Evolutionary conservation across 2,113 vertebrate genomes (phyloP), one percentile per base, ranked within the genome.

Genomic region (Apeltes quadracus): DNA sequence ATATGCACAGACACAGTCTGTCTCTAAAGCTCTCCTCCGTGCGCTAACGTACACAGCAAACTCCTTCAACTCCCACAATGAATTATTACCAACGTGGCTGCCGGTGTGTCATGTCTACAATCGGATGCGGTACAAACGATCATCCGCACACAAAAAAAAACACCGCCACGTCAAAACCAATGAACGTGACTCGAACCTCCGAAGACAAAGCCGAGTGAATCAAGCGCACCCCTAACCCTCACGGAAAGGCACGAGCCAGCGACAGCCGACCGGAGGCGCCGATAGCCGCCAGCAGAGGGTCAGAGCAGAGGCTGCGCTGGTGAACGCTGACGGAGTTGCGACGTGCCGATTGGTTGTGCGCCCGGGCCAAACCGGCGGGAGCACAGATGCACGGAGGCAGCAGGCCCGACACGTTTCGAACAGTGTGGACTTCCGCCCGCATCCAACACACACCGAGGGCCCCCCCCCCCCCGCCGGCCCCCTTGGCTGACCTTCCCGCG

Each of bases 401-500:
- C 86, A 87, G 86, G 89, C 72, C 82, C 4, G 56, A 82, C 63
- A 69, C 27, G 63, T 44, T 51, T 55, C 87, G 83, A 59, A 83
- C 88, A 65, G 91, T 68, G 85, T 20, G 78, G 76, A 89, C 89
- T 87, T 90, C 90, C 90, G 79, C 84, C n/a, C 70, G 81, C 78
- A 57, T 76, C 78, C 69, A 83, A 58, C 85, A 78, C 85, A 76
- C 61, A 65, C 63, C 0, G 70, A 78, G 89, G 69, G 76, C 41
- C 86, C 88, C 87, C 79, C 63, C 76, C 81, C 29, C 32, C 32
- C 32, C 32, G 6, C 32, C 32, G 6, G 61, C 83, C 76, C 87
- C 63, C 20, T 90, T 92, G 91, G 90, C 88, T 91, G 91, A 91
- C 91, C 91, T 91, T 92, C 84, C 65, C 69, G 32, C 44, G 61